Base-by-base conservation (phyloP, 2,888 invertebrate species). In the Aricia artaxerxes region DNA sequence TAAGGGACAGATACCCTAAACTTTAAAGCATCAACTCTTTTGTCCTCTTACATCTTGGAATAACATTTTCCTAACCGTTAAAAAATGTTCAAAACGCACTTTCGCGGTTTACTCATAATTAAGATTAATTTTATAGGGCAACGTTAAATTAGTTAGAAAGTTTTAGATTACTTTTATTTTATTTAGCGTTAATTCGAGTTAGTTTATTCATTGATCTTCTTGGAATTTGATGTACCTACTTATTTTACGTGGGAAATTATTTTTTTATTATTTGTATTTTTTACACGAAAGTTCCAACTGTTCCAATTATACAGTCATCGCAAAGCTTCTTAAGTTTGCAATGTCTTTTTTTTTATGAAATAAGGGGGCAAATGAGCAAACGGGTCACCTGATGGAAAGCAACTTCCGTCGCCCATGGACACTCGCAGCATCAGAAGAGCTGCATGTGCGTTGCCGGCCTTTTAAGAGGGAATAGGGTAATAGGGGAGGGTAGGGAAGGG, bases 51-150 rank as follows among this genome's bases (percentile, higher is more conserved):
- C 49, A 49, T 49, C 7, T 49, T 49, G 49, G 11, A 49, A 11
- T 24, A 40, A 44, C 49, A 35, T 24, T 53, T 79, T 79, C 69
- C 49, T 76, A 79, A 16, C 57, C 57, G 57, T 76, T 57, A 11
- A 38, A 24, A 44, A 31, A n/a, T 38, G 13, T 31, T 44, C 1
- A 35, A 76, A 76, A 53, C 11, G 24, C 24, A 76, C 53, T 13
- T 53, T 35, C 31, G 49, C 49, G 44, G 75, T 49, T 75, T 75
- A 49, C 11, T 31, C 76, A 76, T 76, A 76, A 76, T 53, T 53
- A 57, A 76, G 76, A 35, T 24, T 35, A 53, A 57, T 31, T 53
- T 53, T 76, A 6, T 76, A 31, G 53, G 76, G 57, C 76, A 53
- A 35, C 44, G 57, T 49, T 76, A 49, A 35, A 53, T 35, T 49